Base-by-base conservation (phyloP, 2,797 vertebrate species). In the Linurgus olivaceus region DNA sequence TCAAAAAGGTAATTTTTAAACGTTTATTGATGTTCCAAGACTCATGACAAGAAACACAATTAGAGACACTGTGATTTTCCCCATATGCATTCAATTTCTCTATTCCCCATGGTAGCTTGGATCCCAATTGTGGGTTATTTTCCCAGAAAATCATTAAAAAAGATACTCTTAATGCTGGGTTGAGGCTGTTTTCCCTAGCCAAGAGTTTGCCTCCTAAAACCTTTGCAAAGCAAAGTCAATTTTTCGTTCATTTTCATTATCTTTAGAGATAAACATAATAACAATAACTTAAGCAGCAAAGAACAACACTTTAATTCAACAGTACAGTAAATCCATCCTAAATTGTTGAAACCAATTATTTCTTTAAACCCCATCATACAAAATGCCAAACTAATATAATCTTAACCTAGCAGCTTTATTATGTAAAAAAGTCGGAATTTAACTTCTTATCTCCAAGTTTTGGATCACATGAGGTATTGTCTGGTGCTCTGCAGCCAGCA, bases 311-410 rank as follows among this genome's bases (percentile, higher is more conserved):
- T 13, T 35, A 66, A 40, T 90, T 72, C 79, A 90, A 55, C n/a
- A 70, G 79, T 62, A 95, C 87, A 81, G 66, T 74, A 94, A 95
- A 95, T 92, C 91, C 90, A 86, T 72, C 35, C 51, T 75, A 72
- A 86, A 86, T 86, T 81, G 33, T 28, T 58, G 84, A 66, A 65
- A 70, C 18, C 35, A 80, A 19, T 48, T 58, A 28, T 35, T 77
- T 51, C 67, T 58, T 2, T 4, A 89, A 92, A 33, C 23, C 19
- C 51, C 82, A 81, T 54, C 31, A 68, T 18, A 65, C 3, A 65
- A 90, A 95, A 47, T 26, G 20, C 15, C 35, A 4, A 73, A 70
- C 33, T 38, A 86, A 86, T 68, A 82, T 17, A 68, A 86, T 52
- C 12, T 80, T 90, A 86, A 62, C 28, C 31, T 66, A 88, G 42